Conservation (phyloP, 2,797 vertebrate genomes). For the Sternotherus odoratus region DNA sequence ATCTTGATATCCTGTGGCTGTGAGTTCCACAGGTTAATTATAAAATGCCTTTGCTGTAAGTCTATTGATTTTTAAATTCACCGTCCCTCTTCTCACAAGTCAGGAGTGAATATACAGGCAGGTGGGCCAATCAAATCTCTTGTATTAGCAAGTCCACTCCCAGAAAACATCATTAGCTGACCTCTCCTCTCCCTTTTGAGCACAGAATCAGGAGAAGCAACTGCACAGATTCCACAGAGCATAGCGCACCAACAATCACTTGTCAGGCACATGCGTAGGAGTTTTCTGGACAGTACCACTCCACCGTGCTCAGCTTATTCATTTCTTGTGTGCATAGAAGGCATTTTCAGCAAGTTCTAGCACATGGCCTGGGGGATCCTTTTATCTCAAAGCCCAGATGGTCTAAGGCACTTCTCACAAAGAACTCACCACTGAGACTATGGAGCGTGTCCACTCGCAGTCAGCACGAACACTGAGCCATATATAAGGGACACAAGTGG, state of each 20-base stretch:
- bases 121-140: neutral
- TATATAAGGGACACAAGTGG: neutral
- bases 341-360: neutral
- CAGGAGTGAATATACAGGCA: neutral
- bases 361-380: neutral
- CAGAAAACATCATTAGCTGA: neutral
- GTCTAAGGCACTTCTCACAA: neutral
- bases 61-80: fast-evolving
- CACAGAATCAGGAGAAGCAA: neutral
- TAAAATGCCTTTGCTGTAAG: neutral
- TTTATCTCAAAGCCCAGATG: neutral
- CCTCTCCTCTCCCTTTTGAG: neutral
- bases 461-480: neutral
- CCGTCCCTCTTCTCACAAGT: fast-evolving
- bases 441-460: neutral
- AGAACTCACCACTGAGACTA: neutral
- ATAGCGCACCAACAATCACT: neutral
- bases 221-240: neutral
- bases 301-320: neutral
- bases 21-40: neutral
- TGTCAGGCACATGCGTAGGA: neutral
- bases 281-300: neutral
- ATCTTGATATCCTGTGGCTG: neutral
- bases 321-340: neutral
- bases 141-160: neutral